These are phyloP conservation scores for Morpho helenor DNA, from an alignment of 2,888 invertebrate genomes.

Conservation along the genomic window DNA sequence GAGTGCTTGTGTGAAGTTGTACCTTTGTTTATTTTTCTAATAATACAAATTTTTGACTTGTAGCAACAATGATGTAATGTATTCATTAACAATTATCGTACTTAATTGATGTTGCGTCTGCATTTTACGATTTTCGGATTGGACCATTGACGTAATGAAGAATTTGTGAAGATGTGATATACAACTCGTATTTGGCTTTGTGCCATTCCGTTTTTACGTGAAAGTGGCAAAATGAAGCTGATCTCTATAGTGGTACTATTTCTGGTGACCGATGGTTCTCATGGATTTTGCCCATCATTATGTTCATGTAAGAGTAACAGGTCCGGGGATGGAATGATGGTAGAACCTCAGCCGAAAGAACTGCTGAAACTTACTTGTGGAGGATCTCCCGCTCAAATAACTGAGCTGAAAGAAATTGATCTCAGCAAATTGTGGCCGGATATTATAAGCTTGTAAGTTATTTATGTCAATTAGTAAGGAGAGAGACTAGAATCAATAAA, in stretches of 20 bases:
- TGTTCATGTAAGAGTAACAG: conserved; percentile 80
- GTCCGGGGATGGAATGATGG: conserved; percentile 66
- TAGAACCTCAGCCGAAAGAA: conserved; percentile 77
- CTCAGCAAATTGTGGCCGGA: conserved; percentile 79
- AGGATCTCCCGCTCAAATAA: conserved; percentile 77
- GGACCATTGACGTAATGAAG: conserved; percentile 47
- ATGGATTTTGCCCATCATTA: conserved; percentile 64
- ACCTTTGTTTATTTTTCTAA: conserved; percentile 63
- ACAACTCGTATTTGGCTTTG: conserved; percentile 68
- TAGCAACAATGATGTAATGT: conserved; percentile 35
- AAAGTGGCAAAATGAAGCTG: conserved; percentile 60
- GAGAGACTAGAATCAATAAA: conserved; percentile 12
- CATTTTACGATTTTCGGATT: conserved; percentile 25
- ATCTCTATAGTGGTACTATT: conserved; percentile 43
- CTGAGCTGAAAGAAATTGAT: conserved; percentile 81
- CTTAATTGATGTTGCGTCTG: conserved; percentile 25
- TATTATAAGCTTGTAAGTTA: conserved; percentile 83
- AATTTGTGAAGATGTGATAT: conserved; percentile 71
- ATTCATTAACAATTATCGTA: conserved; percentile 30
- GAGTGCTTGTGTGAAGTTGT: conserved; percentile 43
- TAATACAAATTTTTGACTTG: conserved; percentile 33
- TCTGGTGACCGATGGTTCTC: conserved; percentile 40
- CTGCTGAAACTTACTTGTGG: conserved; percentile 82
- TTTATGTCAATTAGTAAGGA: neutral
- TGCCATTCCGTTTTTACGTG: conserved; percentile 65